Evolutionary conservation across 2,888 invertebrate species (phyloP), one percentile per base, ranked within the genome.

Genomic region (Orthosia cruda): DNA sequence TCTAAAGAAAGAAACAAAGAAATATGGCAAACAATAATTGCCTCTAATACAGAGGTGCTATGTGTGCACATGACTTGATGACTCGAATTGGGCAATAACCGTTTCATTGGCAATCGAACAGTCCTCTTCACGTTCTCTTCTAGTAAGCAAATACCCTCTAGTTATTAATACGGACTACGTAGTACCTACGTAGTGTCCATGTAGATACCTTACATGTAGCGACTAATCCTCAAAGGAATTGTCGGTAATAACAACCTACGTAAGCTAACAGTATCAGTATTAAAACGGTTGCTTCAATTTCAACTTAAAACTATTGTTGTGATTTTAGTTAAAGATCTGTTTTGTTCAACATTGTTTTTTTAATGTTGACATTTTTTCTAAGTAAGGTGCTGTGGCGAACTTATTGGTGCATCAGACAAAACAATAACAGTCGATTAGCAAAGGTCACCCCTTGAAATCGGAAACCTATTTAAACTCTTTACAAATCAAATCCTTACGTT

Each of bases 81-180:
- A 88, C 81, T 84, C 84, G 84, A 84, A 87, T 88, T 89, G 82
- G 88, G 86, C 89, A 88, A 91, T 92, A 92, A 89, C 90, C 84
- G 87, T 90, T 91, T 89, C 89, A 91, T 90, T 91, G 89, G 84
- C 88, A 87, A 90, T 89, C 87, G 89, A 88, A 87, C 88, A 84
- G 87, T 86, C 87, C 84, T 88, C 87, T 89, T 89, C 88, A n/a
- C n/a, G n/a, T n/a, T n/a, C n/a, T n/a, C n/a, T n/a, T n/a, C n/a
- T n/a, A n/a, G n/a, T n/a, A n/a, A n/a, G n/a, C n/a, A n/a, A n/a
- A n/a, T 32, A 32, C 5, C 32, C 32, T 32, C n/a, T 74, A 59
- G 71, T 74, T 83, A 83, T 85, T 80, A 73, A 77, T 80, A 77
- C 68, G 45, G 45, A 15, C 45, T 45, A 73, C 68, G 52, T 65